Conservation (phyloP, 2,888 invertebrate genomes). For the Melinaea marsaeus region DNA sequence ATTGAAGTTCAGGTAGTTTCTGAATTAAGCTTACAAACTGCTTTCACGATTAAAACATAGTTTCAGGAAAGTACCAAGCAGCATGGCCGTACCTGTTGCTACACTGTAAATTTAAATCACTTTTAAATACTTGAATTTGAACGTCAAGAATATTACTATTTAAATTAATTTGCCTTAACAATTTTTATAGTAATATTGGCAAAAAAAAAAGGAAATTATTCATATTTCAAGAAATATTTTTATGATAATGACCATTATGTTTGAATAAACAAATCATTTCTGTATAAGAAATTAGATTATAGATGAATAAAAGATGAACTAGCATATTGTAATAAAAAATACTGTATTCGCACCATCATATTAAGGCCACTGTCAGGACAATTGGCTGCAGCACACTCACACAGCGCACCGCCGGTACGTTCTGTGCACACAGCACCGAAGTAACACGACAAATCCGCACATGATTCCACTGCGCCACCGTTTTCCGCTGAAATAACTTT, state of each 20-base stretch:
- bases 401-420: conserved; percentile 83
- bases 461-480: conserved; percentile 81
- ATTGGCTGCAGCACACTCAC: conserved; percentile 83
- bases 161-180: too few species aligned
- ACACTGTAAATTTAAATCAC: conserved; percentile 1
- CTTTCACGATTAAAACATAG: conserved; percentile 22
- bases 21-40: conserved; percentile 21
- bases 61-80: conserved; percentile 22
- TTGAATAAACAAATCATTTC: too few species aligned
- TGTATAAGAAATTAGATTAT: too few species aligned
- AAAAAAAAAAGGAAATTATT: too few species aligned
- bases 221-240: too few species aligned
- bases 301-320: too few species aligned
- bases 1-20: conserved; percentile 21
- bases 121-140: background rate
- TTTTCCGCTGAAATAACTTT: conserved; percentile 74
- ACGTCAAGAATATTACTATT: background rate
- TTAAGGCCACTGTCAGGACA: conserved; percentile 69
- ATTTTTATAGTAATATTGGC: too few species aligned
- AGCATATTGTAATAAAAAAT: background rate
- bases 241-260: too few species aligned
- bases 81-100: conserved; percentile 21
- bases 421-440: conserved; percentile 90
- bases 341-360: conserved; percentile 60
- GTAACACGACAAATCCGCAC: conserved; percentile 87